These are phyloP conservation scores for Tylochromis polylepis DNA, from an alignment of 2,113 vertebrate genomes.

Conservation along the genomic window DNA sequence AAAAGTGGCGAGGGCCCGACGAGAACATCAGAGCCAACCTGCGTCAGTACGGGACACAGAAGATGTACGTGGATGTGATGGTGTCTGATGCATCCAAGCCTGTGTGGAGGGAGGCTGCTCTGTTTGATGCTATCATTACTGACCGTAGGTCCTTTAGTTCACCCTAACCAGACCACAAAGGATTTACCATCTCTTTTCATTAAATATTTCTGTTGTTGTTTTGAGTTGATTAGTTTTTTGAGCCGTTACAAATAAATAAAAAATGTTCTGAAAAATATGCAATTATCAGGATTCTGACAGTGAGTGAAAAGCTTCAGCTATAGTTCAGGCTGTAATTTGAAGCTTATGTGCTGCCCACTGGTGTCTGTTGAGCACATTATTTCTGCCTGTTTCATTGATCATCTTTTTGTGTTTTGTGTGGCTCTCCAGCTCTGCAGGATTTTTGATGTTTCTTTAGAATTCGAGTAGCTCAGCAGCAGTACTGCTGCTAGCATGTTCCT, in stretches of 20 bases:
- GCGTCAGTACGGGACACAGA: conserved; percentile 89
- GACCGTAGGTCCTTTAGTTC: conserved; percentile 81
- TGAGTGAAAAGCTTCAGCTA: background rate
- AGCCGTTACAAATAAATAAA: background rate
- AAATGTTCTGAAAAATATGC: background rate
- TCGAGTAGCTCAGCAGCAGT: background rate
- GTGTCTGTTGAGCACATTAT: background rate
- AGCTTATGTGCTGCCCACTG: background rate
- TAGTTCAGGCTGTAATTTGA: background rate
- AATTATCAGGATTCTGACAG: background rate
- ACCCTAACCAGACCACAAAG: background rate
- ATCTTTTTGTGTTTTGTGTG: background rate
- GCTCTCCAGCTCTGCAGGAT: background rate
- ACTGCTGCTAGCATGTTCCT: background rate
- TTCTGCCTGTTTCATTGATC: background rate
- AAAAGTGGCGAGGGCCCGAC: conserved; percentile 97
- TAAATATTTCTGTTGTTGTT: background rate
- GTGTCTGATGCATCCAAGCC: conserved; percentile 90
- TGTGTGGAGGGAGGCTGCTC: conserved; percentile 80
- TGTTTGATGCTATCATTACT: conserved; percentile 92
- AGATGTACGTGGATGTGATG: conserved; percentile 86
- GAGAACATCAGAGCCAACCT: conserved; percentile 97
- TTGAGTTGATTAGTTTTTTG: background rate
- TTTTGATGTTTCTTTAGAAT: background rate
- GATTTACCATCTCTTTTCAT: background rate